phyloP scores from a whole-genome alignment of 2,113 vertebrate genomes.

The Diphyllodes magnificus region DNA sequence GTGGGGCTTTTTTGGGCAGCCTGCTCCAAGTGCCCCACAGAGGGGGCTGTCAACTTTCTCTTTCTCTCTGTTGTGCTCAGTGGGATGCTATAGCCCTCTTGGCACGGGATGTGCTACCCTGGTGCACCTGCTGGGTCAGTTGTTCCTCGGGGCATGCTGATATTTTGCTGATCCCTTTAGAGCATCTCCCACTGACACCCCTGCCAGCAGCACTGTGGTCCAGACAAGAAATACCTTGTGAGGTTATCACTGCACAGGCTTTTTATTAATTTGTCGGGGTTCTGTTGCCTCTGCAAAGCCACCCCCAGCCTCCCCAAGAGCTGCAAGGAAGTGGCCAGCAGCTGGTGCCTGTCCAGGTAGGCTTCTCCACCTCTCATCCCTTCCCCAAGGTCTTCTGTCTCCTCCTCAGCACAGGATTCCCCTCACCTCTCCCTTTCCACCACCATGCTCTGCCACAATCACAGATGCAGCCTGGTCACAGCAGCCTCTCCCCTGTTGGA shows the following conservation, averaged over 20 bases:
- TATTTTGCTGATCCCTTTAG: not conserved
- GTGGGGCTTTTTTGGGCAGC: not conserved
- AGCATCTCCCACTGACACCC: not conserved
- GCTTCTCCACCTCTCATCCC: accelerated
- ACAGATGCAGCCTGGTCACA: not conserved
- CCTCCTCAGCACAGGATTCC: not conserved
- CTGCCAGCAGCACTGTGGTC: not conserved
- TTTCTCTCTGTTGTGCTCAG: not conserved
- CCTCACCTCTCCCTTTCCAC: not conserved
- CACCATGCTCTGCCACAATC: not conserved
- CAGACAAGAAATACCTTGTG: not conserved
- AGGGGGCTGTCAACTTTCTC: not conserved
- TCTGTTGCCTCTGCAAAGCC: not conserved
- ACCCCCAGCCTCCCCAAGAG: not conserved
- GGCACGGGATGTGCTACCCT: not conserved
- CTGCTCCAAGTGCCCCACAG: not conserved
- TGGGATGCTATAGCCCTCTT: not conserved
- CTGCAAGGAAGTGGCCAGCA: not conserved
- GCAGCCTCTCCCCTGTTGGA: not conserved
- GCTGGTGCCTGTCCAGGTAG: too few species aligned
- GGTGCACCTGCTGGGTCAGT: not conserved
- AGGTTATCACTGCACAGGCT: not conserved
- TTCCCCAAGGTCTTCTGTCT: not conserved
- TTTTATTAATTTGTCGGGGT: not conserved
- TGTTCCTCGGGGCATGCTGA: not conserved